phyloP scores from a whole-genome alignment of 2,113 vertebrate genomes.

The Seriola rivoliana region DNA sequence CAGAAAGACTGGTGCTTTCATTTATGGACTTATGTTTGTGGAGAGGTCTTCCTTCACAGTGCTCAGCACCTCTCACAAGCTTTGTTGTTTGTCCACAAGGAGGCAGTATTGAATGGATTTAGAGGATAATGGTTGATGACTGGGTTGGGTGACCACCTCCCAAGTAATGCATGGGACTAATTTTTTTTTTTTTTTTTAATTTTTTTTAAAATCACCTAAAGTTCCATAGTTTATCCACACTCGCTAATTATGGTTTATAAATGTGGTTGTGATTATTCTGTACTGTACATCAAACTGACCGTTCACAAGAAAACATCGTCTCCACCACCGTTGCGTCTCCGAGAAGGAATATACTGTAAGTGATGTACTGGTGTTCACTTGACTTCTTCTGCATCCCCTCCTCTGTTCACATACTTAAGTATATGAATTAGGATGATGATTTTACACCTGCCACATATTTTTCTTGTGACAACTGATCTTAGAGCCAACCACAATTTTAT shows the following conservation, averaged over 20 bases:
- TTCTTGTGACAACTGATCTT: slow-evolving; percentile 68
- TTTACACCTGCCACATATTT: slow-evolving; percentile 70
- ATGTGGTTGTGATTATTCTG: slow-evolving; percentile 44
- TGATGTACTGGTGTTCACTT: slow-evolving; percentile 30
- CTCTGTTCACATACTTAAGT: slow-evolving; percentile 29
- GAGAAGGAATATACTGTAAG: slow-evolving; percentile 1
- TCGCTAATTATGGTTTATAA: slow-evolving; percentile 23
- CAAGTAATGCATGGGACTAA: slow-evolving; percentile 38
- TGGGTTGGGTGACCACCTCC: slow-evolving; percentile 17
- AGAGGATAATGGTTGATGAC: not conserved
- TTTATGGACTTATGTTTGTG: not conserved
- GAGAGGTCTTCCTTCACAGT: not conserved
- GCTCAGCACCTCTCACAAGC: not conserved
- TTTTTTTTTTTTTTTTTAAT: not conserved
- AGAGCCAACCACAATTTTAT: slow-evolving; percentile 70
- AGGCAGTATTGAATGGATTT: slow-evolving; percentile 45
- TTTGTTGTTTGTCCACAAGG: slow-evolving; percentile 57
- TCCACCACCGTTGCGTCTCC: not conserved
- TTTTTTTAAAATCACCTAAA: slow-evolving; percentile 8
- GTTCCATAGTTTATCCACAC: not conserved
- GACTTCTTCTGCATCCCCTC: slow-evolving; percentile 27
- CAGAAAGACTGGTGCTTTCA: not conserved
- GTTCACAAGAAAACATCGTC: slow-evolving; percentile 5
- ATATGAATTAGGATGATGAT: slow-evolving; percentile 56
- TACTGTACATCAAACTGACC: slow-evolving; percentile 36